Evolutionary conservation across 2,888 invertebrate species (phyloP), one percentile per base, ranked within the genome.

Genomic region (Cloeon dipterum): DNA sequence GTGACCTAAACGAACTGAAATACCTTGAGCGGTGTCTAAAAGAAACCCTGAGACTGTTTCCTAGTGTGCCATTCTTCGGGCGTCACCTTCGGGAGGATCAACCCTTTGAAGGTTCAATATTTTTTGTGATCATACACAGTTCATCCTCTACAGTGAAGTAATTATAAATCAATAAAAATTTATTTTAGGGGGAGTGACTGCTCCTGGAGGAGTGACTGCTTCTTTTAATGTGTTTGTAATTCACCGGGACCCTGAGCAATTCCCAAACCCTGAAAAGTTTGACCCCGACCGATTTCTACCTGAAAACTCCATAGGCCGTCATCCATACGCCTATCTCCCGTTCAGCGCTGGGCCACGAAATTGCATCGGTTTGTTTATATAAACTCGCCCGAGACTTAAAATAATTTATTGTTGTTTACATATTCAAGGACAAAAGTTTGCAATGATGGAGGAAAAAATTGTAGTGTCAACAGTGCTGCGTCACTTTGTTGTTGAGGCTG

Each of bases 381-480:
- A n/a, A n/a, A n/a, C n/a, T n/a, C n/a, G n/a, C n/a, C n/a, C n/a
- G n/a, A n/a, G n/a, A n/a, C n/a, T n/a, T n/a, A n/a, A n/a, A n/a
- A n/a, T n/a, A n/a, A n/a, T n/a, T n/a, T n/a, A n/a, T n/a, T n/a
- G n/a, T n/a, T n/a, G n/a, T 36, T 25, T 37, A 19, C 36, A 18
- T 11, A 25, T 57, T 45, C 51, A 56, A 54, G 67, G 67, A 8
- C 66, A 67, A 47, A 65, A 65, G 46, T 68, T 66, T 47, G 67
- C 67, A 14, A 52, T 66, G 42, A 47, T 66, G 35, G 66, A 67
- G 49, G 64, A 65, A 46, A 67, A 67, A 50, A 61, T 62, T 1
- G 58, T 70, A 11, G 52, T 72, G 19, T 63, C 70, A 0, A 58
- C 61, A 7, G 55, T 71, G 4, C 50, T 72, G 39, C 55, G 68